Evolutionary conservation across 2,797 vertebrate species (phyloP), one percentile per base, ranked within the genome.

Genomic region (Poecilia wingei): DNA sequence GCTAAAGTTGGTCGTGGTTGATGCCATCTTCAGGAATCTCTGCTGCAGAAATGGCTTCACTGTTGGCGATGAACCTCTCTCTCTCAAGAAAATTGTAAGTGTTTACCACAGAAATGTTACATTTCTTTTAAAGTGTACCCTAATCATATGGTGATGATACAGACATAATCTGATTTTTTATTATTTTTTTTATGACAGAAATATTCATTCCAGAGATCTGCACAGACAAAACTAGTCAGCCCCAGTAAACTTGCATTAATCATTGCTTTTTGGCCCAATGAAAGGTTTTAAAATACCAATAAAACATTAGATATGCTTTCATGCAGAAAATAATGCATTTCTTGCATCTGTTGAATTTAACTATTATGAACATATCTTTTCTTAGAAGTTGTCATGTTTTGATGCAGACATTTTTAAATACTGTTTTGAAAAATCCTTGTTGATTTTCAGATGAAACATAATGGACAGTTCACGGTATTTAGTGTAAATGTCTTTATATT

Each of bases 11-110:
- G 95, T 96, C 86, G 92, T 96, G 64, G 95, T 96, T 66, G 97
- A 99, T 84, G 96, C 96, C 81, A 78, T 98, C 83, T 98, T 97
- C 92, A 96, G 96, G 89, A 96, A 93, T 81, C 86, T 97, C 31
- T 98, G 96, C 91, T 94, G 91, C 78, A 94, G 93, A 82, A 96
- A 89, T 83, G 95, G 92, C 74, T 75, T 95, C 71, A 76, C 79
- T 82, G 4, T 96, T 83, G 92, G 93, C 79, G 85, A 90, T 33
- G 96, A 96, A 71, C 94, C 94, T 13, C 94, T 98, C 39, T 97
- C 96, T 79, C 95, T 99, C 47, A 95, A 95, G 82, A 98, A 97
- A 95, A 96, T 98, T 91, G 98, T 98, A 91, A 89, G 95, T 88
- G 25, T 76, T 64, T 80, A 10, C 20, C 28, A 66, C 55, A 36